Conservation (phyloP, 2,113 vertebrate genomes). For the Upupa epops region DNA sequence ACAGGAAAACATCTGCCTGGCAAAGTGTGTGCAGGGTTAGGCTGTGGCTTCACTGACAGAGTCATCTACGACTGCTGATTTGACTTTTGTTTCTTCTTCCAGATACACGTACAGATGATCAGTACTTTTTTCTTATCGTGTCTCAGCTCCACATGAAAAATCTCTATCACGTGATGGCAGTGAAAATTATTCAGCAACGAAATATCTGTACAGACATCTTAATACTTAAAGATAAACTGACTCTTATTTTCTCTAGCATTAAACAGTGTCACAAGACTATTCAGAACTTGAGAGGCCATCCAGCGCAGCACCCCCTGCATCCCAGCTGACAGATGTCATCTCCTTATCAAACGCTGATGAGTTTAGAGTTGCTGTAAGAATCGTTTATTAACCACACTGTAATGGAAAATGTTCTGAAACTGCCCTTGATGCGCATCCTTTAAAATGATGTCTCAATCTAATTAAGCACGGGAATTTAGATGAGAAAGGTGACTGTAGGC, state of each 20-base stretch:
- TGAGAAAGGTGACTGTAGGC: conserved; percentile 10
- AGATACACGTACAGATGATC: neutral
- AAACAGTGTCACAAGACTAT: neutral
- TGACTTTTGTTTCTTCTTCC: neutral
- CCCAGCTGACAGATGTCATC: neutral
- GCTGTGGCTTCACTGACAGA: neutral
- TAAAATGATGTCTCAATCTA: neutral
- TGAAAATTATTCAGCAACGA: neutral
- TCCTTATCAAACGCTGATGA: conserved; percentile 10
- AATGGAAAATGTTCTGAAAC: neutral
- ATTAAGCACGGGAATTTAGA: conserved; percentile 19
- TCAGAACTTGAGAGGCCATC: neutral
- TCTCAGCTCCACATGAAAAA: neutral
- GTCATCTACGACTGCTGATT: neutral
- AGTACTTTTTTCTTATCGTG: neutral
- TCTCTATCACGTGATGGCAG: neutral
- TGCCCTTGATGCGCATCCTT: neutral
- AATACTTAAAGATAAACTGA: neutral
- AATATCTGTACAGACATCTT: neutral
- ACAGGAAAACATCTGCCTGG: neutral
- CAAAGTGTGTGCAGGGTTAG: neutral
- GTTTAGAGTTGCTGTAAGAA: conserved; percentile 1
- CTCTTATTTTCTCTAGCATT: neutral
- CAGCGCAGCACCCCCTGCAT: neutral
- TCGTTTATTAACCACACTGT: neutral